Conservation (phyloP, 1,140 invertebrate species). For the Bombus affinis region DNA sequence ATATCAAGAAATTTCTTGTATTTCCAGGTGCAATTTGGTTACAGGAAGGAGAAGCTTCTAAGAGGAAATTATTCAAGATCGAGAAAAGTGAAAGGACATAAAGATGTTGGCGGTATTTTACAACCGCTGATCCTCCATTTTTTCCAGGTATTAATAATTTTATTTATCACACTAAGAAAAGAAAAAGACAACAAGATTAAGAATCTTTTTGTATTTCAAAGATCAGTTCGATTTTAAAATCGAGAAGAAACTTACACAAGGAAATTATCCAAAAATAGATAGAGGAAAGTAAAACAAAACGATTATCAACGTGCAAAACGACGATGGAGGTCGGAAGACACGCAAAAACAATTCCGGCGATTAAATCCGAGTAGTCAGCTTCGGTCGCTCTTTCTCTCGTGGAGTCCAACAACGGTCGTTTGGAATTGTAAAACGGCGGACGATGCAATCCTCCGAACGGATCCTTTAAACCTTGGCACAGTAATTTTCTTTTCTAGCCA, state of each 20-base stretch:
- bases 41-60: not conserved
- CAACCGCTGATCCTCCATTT: rapidly evolving
- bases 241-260: not conserved
- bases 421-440: slow-evolving; percentile 47
- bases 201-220: not conserved
- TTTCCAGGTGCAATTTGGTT: not conserved
- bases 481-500: slow-evolving; percentile 62
- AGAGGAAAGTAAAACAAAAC: not conserved
- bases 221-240: not conserved
- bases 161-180: not conserved
- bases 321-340: not conserved
- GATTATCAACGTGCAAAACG: not conserved
- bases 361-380: slow-evolving; percentile 8
- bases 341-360: slow-evolving; percentile 5
- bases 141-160: not conserved
- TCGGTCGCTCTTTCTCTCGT: not conserved
- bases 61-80: not conserved
- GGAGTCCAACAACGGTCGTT: not conserved
- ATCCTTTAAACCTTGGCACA: slow-evolving; percentile 55
- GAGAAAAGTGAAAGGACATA: not conserved
- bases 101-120: not conserved
- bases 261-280: no score
- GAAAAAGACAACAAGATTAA: no score
- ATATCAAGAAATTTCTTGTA: not conserved
- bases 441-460: slow-evolving; percentile 17